A percentile compares a stretch with the other conserved stretches of the same genome.
Evolutionary conservation across 2,888 invertebrate genomes (phyloP).

Genomic region (Abrostola tripartita): DNA sequence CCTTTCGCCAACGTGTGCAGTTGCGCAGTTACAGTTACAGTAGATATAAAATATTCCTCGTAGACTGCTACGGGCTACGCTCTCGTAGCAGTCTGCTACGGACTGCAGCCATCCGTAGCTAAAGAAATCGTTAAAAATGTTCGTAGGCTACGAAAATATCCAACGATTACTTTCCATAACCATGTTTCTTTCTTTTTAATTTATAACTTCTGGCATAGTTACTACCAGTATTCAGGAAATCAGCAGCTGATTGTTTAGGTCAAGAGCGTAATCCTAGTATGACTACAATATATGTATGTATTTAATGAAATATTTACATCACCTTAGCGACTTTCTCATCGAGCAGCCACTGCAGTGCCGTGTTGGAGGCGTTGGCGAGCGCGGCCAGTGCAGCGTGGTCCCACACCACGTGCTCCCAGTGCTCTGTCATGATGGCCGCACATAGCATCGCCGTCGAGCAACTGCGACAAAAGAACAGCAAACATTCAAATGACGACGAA

Average conservation of each 20-base stretch:
- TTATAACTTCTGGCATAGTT: too few relatives aligned
- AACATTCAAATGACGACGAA: background rate
- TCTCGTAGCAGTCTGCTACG: slow-evolving; percentile 38
- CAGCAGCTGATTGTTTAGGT: too few relatives aligned
- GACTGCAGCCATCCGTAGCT: slow-evolving; percentile 37
- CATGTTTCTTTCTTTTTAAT: too few relatives aligned
- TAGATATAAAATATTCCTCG: slow-evolving; percentile 33
- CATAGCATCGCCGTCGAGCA: slow-evolving; percentile 94
- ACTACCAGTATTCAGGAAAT: too few relatives aligned
- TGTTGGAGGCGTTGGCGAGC: slow-evolving; percentile 89
- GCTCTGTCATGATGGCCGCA: slow-evolving; percentile 95
- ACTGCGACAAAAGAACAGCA: slow-evolving; percentile 70
- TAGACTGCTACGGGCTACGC: slow-evolving; percentile 40
- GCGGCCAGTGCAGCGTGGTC: slow-evolving; percentile 89
- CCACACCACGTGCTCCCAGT: slow-evolving; percentile 97
- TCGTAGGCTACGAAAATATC: background rate
- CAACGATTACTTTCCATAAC: too few relatives aligned
- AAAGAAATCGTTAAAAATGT: slow-evolving; percentile 8
- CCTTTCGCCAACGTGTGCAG: slow-evolving; percentile 20
- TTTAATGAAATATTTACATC: slow-evolving; percentile 7
- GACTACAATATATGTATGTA: background rate
- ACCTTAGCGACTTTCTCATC: slow-evolving; percentile 92
- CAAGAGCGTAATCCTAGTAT: too few relatives aligned
- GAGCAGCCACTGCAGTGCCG: slow-evolving; percentile 92
- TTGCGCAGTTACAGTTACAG: slow-evolving; percentile 24